phyloP scores from a whole-genome alignment of 2,888 invertebrate species.

The Noctua pronuba region DNA sequence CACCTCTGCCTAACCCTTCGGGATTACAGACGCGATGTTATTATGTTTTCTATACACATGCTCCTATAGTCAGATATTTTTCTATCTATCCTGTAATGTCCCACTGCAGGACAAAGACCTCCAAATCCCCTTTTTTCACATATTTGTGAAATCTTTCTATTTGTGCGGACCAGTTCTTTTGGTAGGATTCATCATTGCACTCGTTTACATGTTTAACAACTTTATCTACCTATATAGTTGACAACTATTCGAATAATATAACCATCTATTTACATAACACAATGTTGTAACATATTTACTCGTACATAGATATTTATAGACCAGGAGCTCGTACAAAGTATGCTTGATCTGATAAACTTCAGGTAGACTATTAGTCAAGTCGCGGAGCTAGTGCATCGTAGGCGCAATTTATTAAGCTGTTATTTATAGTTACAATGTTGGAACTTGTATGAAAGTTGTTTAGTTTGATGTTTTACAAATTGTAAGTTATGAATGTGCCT shows the following conservation, averaged over 20 bases:
- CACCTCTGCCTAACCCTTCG: too few species aligned
- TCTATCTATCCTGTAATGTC: too few species aligned
- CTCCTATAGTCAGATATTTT: not conserved
- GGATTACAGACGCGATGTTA: too few species aligned
- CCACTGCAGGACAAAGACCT: too few species aligned
- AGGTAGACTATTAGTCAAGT: slow-evolving; percentile 49
- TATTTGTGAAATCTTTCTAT: not conserved
- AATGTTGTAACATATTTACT: not conserved
- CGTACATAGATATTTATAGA: slow-evolving; percentile 14
- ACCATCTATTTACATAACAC: not conserved
- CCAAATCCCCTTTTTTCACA: not conserved
- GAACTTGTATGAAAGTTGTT: slow-evolving; percentile 33
- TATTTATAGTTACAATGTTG: slow-evolving; percentile 38
- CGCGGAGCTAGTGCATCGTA: slow-evolving; percentile 17
- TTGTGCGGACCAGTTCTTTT: not conserved
- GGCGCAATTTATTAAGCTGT: slow-evolving; percentile 36
- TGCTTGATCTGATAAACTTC: slow-evolving; percentile 52
- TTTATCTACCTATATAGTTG: not conserved
- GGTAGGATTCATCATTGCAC: not conserved
- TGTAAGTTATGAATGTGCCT: slow-evolving; percentile 6
- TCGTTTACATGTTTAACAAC: not conserved
- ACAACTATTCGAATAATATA: not conserved
- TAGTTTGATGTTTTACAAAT: slow-evolving; percentile 14
- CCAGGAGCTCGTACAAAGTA: slow-evolving; percentile 51
- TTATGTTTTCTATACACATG: too few species aligned